phyloP scores from a whole-genome alignment of 2,888 invertebrate genomes.

The Aphelenchoides bicaudatus region DNA sequence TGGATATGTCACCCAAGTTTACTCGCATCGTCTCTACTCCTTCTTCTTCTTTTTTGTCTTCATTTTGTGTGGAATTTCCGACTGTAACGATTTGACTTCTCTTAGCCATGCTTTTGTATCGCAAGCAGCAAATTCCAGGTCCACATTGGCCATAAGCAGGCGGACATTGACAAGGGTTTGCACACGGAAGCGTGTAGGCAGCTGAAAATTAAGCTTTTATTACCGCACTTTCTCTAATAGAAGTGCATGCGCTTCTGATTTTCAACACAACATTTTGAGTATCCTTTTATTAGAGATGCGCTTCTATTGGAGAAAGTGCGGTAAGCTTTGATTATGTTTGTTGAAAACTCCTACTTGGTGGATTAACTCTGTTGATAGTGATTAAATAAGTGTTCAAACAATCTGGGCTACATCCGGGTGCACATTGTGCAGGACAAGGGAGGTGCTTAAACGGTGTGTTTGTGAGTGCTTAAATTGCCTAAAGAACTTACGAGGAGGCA shows the following conservation, averaged over 20 bases:
- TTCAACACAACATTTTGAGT: too few species aligned
- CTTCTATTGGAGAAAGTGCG: too few species aligned
- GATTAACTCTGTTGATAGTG: conserved; percentile 19
- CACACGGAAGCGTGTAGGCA: conserved; percentile 39
- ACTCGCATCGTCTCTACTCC: too few species aligned
- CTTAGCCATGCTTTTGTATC: conserved; percentile 53
- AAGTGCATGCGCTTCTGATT: too few species aligned
- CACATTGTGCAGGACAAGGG: conserved; percentile 40
- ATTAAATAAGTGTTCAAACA: conserved; percentile 34
- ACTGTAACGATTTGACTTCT: too few species aligned
- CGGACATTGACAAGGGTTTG: conserved; percentile 44
- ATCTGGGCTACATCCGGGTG: conserved; percentile 36
- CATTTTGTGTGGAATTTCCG: too few species aligned
- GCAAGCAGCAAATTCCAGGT: conserved; percentile 45
- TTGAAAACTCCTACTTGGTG: conserved; percentile 4
- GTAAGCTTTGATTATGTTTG: too few species aligned
- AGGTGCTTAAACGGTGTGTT: conserved; percentile 36
- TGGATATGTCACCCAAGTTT: too few species aligned
- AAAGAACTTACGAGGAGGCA: conserved; percentile 4
- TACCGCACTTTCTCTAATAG: too few species aligned
- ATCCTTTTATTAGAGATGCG: too few species aligned
- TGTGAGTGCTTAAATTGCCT: neutral
- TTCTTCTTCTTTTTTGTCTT: too few species aligned
- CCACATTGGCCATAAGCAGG: conserved; percentile 52
- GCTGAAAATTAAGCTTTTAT: conserved; percentile 23